A percentile compares a stretch with the other conserved stretches of the same genome.
phyloP scores from a whole-genome alignment of 1,140 invertebrate species.

The Coptotermes formosanus region DNA sequence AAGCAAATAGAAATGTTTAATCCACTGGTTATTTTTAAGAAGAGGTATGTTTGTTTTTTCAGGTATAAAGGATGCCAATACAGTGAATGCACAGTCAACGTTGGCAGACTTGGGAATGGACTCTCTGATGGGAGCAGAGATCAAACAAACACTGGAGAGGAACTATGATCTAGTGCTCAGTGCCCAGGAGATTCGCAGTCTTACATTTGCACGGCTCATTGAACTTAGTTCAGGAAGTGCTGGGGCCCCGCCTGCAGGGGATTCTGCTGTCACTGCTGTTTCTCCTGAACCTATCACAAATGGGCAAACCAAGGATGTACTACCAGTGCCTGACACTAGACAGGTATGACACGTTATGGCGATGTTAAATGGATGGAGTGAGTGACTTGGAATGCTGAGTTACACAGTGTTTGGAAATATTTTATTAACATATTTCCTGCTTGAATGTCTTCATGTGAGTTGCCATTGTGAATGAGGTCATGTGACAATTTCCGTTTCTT shows the following conservation, averaged over 20 bases:
- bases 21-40: too few relatives aligned
- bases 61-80: conserved; percentile 75
- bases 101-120: conserved; percentile 95
- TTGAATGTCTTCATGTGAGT: too few relatives aligned
- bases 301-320: conserved; percentile 42
- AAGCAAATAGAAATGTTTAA: too few relatives aligned
- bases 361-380: neutral
- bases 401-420: too few relatives aligned
- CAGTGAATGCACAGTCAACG: conserved; percentile 68
- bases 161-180: conserved; percentile 88
- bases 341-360: neutral
- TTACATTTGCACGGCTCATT: conserved; percentile 73
- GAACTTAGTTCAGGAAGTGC: conserved; percentile 58
- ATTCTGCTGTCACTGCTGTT: conserved; percentile 34
- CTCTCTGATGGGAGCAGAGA: conserved; percentile 96
- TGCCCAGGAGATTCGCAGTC: conserved; percentile 80
- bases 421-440: too few relatives aligned
- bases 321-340: conserved; percentile 36
- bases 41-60: neutral
- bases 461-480: too few relatives aligned
- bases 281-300: neutral
- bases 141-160: conserved; percentile 93
- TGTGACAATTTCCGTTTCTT: too few relatives aligned
- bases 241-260: conserved; percentile 42
- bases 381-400: too few relatives aligned